Percentiles rank a stretch among this genome's conserved stretches.
These are phyloP conservation scores for Pterophyllum scalare DNA, from an alignment of 2,113 vertebrate genomes.

Conservation along the genomic window DNA sequence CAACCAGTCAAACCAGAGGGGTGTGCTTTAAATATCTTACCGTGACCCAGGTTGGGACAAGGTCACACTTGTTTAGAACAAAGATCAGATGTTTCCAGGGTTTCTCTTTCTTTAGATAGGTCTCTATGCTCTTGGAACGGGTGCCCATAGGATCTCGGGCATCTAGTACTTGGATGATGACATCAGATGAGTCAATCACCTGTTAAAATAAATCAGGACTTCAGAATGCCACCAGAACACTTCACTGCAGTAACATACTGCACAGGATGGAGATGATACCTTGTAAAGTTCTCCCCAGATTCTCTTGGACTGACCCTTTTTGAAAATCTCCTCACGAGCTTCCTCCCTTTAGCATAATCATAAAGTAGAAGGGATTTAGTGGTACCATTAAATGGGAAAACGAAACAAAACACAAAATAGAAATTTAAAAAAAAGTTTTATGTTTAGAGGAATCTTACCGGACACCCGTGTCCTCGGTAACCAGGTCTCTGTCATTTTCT, in stretches of 20 bases:
- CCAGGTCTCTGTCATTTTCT: slow-evolving; percentile 89
- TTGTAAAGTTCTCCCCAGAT: slow-evolving; percentile 99
- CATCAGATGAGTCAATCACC: slow-evolving; percentile 98
- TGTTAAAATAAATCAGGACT: slow-evolving; percentile 54
- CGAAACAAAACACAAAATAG: not conserved
- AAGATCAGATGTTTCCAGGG: slow-evolving; percentile 98
- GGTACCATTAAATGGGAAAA: not conserved
- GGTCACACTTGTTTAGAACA: slow-evolving; percentile 98
- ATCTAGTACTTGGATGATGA: slow-evolving; percentile 97
- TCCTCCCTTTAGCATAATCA: slow-evolving; percentile 82
- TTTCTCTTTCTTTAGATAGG: slow-evolving; percentile 96
- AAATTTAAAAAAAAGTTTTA: not conserved
- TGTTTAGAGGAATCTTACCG: slow-evolving; percentile 77
- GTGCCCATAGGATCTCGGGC: slow-evolving; percentile 96
- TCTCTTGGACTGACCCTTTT: slow-evolving; percentile 96
- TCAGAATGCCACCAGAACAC: not conserved
- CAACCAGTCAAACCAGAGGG: not conserved
- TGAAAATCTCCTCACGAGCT: slow-evolving; percentile 93
- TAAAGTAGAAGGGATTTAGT: not conserved
- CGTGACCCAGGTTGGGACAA: slow-evolving; percentile 96
- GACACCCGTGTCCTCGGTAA: slow-evolving; percentile 91
- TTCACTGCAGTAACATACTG: not conserved
- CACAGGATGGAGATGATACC: slow-evolving; percentile 72
- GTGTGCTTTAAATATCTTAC: slow-evolving; percentile 77
- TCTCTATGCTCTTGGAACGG: slow-evolving; percentile 92